These are phyloP conservation scores for Diabrotica balteata DNA, from an alignment of 2,888 invertebrate genomes.

Conservation along the genomic window DNA sequence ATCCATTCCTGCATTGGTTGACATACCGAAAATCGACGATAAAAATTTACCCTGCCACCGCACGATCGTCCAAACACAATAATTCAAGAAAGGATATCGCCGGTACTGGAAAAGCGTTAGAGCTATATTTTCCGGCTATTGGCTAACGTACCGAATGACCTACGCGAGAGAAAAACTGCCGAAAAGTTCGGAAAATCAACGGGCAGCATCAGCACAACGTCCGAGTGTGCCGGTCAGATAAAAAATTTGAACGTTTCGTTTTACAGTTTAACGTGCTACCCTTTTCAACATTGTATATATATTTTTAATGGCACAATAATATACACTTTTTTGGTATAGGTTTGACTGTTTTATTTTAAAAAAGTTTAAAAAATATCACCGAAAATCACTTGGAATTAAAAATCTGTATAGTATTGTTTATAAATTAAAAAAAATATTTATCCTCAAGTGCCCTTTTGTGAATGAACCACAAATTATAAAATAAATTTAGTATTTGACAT, in stretches of 20 bases:
- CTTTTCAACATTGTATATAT: too few relatives aligned
- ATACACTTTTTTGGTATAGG: too few relatives aligned
- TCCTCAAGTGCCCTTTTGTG: too few relatives aligned
- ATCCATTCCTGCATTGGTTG: conserved; percentile 11
- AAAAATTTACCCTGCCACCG: conserved; percentile 4
- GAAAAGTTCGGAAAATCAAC: conserved; percentile 13
- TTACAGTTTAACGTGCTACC: too few relatives aligned
- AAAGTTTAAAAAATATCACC: too few relatives aligned
- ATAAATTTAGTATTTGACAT: too few relatives aligned
- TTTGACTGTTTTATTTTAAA: too few relatives aligned
- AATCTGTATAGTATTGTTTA: too few relatives aligned
- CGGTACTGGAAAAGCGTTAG: background rate
- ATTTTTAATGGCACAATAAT: too few relatives aligned
- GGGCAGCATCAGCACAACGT: conserved; percentile 18
- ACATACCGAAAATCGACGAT: conserved; percentile 14
- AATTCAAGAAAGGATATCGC: conserved; percentile 24
- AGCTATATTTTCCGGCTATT: conserved; percentile 12
- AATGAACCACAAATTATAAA: too few relatives aligned
- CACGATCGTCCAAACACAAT: conserved; percentile 15
- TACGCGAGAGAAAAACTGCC: conserved; percentile 6
- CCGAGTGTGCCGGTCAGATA: conserved; percentile 19
- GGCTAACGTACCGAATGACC: conserved; percentile 1
- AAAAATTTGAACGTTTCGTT: conserved; percentile 13
- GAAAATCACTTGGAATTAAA: too few relatives aligned
- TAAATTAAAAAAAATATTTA: too few relatives aligned